Conservation (phyloP, 2,888 invertebrate species). For the Dysmachus trigonus region DNA sequence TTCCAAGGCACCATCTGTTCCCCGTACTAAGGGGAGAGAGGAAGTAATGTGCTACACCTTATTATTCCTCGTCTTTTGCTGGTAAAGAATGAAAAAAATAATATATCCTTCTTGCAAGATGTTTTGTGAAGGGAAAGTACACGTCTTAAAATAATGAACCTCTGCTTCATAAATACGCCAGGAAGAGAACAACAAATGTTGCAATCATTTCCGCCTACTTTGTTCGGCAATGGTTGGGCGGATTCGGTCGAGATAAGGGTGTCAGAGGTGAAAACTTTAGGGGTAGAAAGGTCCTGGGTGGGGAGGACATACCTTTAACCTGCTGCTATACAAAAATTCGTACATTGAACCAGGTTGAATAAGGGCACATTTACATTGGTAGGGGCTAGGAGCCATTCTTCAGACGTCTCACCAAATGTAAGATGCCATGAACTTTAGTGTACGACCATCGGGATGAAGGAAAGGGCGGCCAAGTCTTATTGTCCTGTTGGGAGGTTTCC, state of each 20-base stretch:
- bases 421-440: background rate
- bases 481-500: conserved; percentile 35
- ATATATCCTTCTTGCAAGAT: background rate
- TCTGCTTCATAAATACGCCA: conserved; percentile 20
- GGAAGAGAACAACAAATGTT: conserved; percentile 35
- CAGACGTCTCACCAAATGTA: background rate
- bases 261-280: conserved; percentile 1
- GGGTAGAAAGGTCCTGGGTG: background rate
- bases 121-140: background rate
- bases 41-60: background rate
- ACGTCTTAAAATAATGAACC: conserved; percentile 39
- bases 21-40: background rate
- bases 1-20: background rate
- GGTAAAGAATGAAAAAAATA: background rate
- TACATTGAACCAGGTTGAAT: background rate
- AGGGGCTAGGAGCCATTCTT: background rate
- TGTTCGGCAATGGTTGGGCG: background rate
- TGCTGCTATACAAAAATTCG: background rate
- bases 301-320: background rate
- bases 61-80: too few relatives aligned
- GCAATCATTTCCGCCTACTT: conserved; percentile 35
- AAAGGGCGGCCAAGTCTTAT: background rate
- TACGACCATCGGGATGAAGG: background rate
- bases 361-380: background rate
- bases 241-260: background rate